Base-by-base conservation (phyloP, 1,140 invertebrate species). In the Colletes latitarsis region DNA sequence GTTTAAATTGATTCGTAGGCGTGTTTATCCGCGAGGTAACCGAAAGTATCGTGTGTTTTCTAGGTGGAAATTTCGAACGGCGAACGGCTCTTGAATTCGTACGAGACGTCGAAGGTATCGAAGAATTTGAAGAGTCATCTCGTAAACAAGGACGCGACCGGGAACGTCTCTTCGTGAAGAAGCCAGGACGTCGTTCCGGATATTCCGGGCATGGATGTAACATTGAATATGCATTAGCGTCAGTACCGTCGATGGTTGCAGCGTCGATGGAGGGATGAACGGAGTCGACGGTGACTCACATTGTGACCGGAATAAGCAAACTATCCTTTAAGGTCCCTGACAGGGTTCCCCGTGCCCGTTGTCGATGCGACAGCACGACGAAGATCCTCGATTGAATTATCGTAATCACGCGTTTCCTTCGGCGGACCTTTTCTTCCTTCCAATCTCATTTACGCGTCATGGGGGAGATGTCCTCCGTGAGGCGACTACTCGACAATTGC, bases 141-240 rank as follows among this genome's bases (percentile, higher is more conserved):
- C 39, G 70, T 62, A 80, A 67, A 73, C 63, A 66, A 80, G 71
- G 46, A 58, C 39, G 41, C 14, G 21, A 43, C 46, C 17, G 60
- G 2, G 5, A 64, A 9, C 21, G 62, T 74, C 53, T 21, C 41
- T 14, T 0, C 15, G 62, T 5, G 39, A 53, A 52, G 39, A 10
- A 75, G 76, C 67, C 66, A n/a, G 73, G 74, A 73, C 79, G 53
- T 77, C 76, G 78, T 81, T 68, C 41, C 77, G 82, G 73, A 14
- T 30, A 88, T 88, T 88, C 87, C 57, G 39, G 75, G 82, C 88
- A 88, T 88, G 87, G 85, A 83, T 82, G 85, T 88, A 89, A 86
- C 89, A 91, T 91, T 92, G 91, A 92, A 92, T 92, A 92, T 91
- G 91, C 90, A 90, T 91, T 89, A 91, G 88, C 87, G 89, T 89